Percentiles rank a stretch among this genome's conserved stretches.
These are phyloP conservation scores for Creontiades dilutus DNA, from an alignment of 2,888 invertebrate genomes.

Conservation along the genomic window DNA sequence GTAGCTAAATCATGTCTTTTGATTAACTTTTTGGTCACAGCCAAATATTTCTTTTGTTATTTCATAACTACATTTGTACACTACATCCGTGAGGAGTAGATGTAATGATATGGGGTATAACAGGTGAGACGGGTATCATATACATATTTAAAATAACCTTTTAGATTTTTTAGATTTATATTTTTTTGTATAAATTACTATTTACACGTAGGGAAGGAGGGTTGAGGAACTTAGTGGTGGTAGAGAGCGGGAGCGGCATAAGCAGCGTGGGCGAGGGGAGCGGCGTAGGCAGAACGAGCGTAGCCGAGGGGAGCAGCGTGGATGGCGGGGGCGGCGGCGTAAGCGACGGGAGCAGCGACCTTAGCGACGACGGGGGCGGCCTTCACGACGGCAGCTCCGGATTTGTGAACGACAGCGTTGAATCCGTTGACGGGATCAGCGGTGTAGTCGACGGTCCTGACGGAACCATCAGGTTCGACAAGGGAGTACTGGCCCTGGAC, in stretches of 20 bases:
- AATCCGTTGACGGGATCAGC: slow-evolving; percentile 64
- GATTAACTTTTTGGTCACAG: no score
- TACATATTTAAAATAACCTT: background rate
- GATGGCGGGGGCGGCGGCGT: slow-evolving; percentile 45
- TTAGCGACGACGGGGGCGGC: slow-evolving; percentile 34
- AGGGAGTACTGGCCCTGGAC: slow-evolving; percentile 61
- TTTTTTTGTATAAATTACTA: slow-evolving; percentile 35
- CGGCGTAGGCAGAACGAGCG: slow-evolving; percentile 52
- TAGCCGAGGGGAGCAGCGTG: slow-evolving; percentile 53
- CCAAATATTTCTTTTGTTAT: no score
- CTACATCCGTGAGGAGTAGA: no score
- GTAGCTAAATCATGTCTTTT: no score
- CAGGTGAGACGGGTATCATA: no score
- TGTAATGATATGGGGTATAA: no score
- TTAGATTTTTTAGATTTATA: background rate
- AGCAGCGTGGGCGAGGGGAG: slow-evolving; percentile 33
- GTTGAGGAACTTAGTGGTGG: slow-evolving; percentile 62
- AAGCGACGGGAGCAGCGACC: slow-evolving; percentile 29
- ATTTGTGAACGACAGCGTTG: slow-evolving; percentile 66
- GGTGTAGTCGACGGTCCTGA: slow-evolving; percentile 66
- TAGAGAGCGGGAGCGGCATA: slow-evolving; percentile 60
- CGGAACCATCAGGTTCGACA: slow-evolving; percentile 56
- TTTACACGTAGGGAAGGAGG: background rate
- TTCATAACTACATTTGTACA: no score
- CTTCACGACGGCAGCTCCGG: slow-evolving; percentile 62